These are phyloP conservation scores for Rhingia campestris DNA, from an alignment of 2,888 invertebrate genomes.

Conservation along the genomic window DNA sequence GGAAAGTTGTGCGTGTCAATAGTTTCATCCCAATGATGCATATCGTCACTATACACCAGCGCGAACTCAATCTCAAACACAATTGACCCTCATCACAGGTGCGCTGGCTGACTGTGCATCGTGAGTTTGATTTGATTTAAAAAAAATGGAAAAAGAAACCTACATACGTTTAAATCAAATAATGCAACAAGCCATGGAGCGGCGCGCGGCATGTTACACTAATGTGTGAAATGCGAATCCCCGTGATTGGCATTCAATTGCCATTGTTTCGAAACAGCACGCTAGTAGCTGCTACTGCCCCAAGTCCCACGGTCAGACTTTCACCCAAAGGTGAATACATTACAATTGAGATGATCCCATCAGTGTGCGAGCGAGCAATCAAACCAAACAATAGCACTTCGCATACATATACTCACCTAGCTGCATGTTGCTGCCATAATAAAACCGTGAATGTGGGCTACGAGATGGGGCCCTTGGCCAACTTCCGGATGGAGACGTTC, in stretches of 20 bases:
- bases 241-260: constrained; percentile 71
- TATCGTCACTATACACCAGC: constrained; percentile 15
- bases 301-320: constrained; percentile 71
- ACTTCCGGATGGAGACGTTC: constrained; percentile 46
- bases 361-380: constrained; percentile 56
- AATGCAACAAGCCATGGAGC: constrained; percentile 46
- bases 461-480: constrained; percentile 29
- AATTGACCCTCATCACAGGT: constrained; percentile 58
- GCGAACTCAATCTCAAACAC: constrained; percentile 49
- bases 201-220: constrained; percentile 40
- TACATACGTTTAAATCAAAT: constrained; percentile 52
- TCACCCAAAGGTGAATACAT: constrained; percentile 67
- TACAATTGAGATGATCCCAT: constrained; percentile 66
- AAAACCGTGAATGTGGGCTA: constrained; percentile 63
- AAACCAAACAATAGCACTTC: constrained; percentile 61
- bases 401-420: not conserved
- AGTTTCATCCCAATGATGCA: constrained; percentile 61
- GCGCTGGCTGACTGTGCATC: constrained; percentile 34
- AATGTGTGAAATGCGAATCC: constrained; percentile 69
- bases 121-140: constrained; percentile 48
- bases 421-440: constrained; percentile 20
- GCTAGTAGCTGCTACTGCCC: constrained; percentile 17
- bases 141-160: constrained; percentile 56
- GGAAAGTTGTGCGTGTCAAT: constrained; percentile 73
- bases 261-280: constrained; percentile 53